Evolutionary conservation across 1,140 invertebrate genomes (phyloP).

Genomic region (Achroia grisella): DNA sequence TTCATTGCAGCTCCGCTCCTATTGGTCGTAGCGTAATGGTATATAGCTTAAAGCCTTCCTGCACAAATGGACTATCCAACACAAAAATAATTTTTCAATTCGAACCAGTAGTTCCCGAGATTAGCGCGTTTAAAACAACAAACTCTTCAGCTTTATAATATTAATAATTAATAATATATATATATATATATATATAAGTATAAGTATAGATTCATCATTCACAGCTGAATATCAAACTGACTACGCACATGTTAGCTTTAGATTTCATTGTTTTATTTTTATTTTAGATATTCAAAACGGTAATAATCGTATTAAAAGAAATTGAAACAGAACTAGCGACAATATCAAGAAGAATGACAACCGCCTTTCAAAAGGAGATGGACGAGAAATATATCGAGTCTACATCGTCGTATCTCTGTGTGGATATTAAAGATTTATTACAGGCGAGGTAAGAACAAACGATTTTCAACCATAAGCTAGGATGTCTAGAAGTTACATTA

Average conservation of each 20-base stretch:
- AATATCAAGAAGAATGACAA: slow-evolving; percentile 33
- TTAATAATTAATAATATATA: slow-evolving; percentile 1
- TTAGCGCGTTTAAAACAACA: no score
- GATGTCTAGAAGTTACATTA: no score
- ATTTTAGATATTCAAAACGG: slow-evolving; percentile 34
- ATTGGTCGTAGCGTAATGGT: no score
- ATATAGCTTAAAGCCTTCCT: no score
- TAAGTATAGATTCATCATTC: not conserved
- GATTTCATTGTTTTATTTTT: not conserved
- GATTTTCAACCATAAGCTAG: no score
- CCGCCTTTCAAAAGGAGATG: slow-evolving; percentile 52
- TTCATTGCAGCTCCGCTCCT: no score
- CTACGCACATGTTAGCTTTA: no score
- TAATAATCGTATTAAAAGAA: slow-evolving; percentile 25
- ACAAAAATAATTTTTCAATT: no score
- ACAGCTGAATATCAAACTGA: not conserved
- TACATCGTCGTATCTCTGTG: slow-evolving; percentile 15
- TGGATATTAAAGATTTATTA: slow-evolving; percentile 29
- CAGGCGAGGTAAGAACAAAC: slow-evolving; percentile 24
- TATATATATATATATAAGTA: not conserved
- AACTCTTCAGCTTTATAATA: no score
- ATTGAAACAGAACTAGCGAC: slow-evolving; percentile 25
- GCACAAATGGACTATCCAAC: no score
- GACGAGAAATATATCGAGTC: slow-evolving; percentile 52
- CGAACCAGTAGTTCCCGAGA: no score